Evolutionary conservation across 2,888 invertebrate genomes (phyloP), one percentile per base, ranked within the genome.

Genomic region (Noctua pronuba): DNA sequence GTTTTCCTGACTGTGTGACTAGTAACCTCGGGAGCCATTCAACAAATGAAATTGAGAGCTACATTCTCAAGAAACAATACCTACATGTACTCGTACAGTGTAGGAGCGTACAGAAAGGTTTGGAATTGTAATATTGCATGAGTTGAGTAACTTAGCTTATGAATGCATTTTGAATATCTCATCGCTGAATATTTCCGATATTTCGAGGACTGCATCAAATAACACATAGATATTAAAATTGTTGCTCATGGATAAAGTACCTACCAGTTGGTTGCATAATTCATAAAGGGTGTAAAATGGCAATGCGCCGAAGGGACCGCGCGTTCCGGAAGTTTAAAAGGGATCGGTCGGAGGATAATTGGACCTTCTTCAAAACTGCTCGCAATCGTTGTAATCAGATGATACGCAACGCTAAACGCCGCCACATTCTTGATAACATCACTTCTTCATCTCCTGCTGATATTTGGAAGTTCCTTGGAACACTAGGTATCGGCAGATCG

Each of bases 1-100:
- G 35, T 41, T 38, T 64, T n/a, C 6, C 31, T n/a, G 38, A 21
- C n/a, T n/a, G 18, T 5, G 7, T 52, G 8, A 18, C 4, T 10
- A 16, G 2, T n/a, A n/a, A 16, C 16, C 35, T 28, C 38, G 28
- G 24, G 13, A 52, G 18, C 38, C 4, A 66, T 49, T 41, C 11
- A 60, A 58, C 16, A 28, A 24, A 18, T 64, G n/a, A 62, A 58
- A 62, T 60, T 31, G 3, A 44, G 10, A 52, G 6, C 1, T 7
- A 52, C 64, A 35, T 46, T 78, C 69, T 35, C n/a, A 1, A 66
- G 35, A 55, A 75, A 72, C 64, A 44, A 71, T 74, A 68, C n/a
- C n/a, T n/a, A n/a, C n/a, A n/a, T n/a, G n/a, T n/a, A n/a, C n/a
- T n/a, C n/a, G n/a, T 46, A 44, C 31, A 64, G 11, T 28, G 31